phyloP scores from a whole-genome alignment of 1,140 invertebrate genomes.

The Metopolophium dirhodum region DNA sequence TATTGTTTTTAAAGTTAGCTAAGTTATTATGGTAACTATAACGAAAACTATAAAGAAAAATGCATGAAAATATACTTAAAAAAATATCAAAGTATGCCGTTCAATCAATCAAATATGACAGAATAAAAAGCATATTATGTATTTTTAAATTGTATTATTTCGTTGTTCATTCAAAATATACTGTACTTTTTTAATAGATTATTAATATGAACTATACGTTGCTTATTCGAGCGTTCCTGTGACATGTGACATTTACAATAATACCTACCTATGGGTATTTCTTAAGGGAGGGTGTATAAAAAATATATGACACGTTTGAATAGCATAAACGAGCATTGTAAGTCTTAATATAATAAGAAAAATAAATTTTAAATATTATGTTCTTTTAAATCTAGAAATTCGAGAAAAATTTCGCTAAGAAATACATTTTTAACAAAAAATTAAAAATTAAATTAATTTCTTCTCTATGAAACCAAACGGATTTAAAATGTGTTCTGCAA shows the following conservation, averaged over 20 bases:
- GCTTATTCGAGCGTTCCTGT: neutral
- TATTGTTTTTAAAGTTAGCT: neutral
- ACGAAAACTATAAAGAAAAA: neutral
- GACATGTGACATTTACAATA: neutral
- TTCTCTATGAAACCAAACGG: neutral
- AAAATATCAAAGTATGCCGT: neutral
- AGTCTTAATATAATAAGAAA: neutral
- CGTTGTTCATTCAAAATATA: neutral
- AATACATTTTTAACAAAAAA: neutral
- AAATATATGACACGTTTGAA: neutral
- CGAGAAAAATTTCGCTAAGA: neutral
- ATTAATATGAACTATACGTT: neutral
- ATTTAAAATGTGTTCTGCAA: neutral
- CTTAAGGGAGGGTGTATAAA: no score
- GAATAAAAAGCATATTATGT: neutral
- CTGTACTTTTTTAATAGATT: neutral
- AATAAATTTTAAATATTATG: neutral
- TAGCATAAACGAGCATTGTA: neutral
- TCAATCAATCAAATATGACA: neutral
- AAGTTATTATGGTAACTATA: no score
- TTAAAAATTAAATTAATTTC: neutral
- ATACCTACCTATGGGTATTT: neutral
- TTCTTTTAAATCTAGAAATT: neutral
- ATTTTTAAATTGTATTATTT: conserved; percentile 10
- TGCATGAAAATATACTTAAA: no score